phyloP scores from a whole-genome alignment of 2,113 vertebrate species.

The Saimiri boliviensis region DNA sequence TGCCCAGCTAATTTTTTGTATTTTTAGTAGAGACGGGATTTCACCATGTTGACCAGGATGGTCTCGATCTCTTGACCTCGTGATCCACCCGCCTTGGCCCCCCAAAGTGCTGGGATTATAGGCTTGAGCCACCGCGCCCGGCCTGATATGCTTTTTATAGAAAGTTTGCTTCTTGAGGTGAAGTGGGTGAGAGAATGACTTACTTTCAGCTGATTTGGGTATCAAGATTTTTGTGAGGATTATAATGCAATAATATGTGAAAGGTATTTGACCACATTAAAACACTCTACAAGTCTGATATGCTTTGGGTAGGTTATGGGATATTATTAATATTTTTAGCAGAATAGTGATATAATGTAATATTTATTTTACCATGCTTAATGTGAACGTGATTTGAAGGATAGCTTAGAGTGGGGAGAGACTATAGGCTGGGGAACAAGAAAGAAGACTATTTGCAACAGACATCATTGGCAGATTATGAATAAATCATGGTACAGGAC shows the following conservation, averaged over 20 bases:
- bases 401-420: neutral
- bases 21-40: too few species aligned
- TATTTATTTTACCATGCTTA: neutral
- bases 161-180: neutral
- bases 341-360: neutral
- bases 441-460: neutral
- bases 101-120: too few species aligned
- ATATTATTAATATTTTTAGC: neutral
- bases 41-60: too few species aligned
- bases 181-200: neutral
- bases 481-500: neutral
- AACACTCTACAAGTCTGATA: neutral
- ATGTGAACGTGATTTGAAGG: neutral
- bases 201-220: neutral
- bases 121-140: too few species aligned
- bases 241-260: neutral
- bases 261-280: neutral
- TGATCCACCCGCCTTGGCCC: too few species aligned
- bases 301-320: neutral
- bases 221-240: neutral
- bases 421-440: neutral
- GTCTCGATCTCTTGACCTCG: too few species aligned
- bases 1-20: too few species aligned
- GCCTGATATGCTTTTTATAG: neutral
- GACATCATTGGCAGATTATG: neutral